Base-by-base conservation (phyloP, 2,888 invertebrate species). In the Perizoma flavofasciatum region DNA sequence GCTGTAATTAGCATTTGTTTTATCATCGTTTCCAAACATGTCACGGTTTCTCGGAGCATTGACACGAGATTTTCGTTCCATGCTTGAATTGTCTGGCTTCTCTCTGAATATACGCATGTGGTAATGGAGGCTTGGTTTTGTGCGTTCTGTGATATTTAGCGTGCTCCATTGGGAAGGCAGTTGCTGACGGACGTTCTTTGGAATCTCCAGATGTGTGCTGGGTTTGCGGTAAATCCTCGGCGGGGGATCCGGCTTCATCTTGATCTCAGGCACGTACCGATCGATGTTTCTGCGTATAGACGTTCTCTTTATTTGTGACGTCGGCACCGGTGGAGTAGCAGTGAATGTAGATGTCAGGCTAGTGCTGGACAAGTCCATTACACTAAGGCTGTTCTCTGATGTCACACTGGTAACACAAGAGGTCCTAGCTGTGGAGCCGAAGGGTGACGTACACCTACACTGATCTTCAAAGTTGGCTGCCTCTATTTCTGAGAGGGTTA, bases 391-490 rank as follows among this genome's bases (percentile, higher is more conserved):
- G 69, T 92, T 94, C 69, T 94, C 94, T 0, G 93, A 93, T 5
- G 93, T 93, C 5, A 93, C 92, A 65, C 93, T 93, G 5, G 92
- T 90, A 53, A 93, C 93, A 67, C 93, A 94, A 4, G 95, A 95
- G 35, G 95, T 95, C 63, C 95, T 88, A 0, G 95, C 95, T 0
- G 95, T 95, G 3, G 95, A 95, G 9, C 94, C 95, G 74, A 95
- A 95, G 0, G 95, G 95, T 0, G 95, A 96, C 0, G 94, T 95
- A 77, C 95, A 95, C 61, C 94, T 93, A 77, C 95, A 96, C 71
- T 95, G 95, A 59, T 94, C 93, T 80, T 95, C 95, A 74, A 94
- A 95, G 61, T 93, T 93, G 40, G 93, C 92, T 5, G 93, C 93
- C 72, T 93, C 93, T 50, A 93, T 92, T 79, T 94, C 94, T 7